Percentiles rank a stretch among this genome's conserved stretches.
Evolutionary conservation across 1,140 invertebrate genomes (phyloP).

Genomic region (Sycophaga agraensis): DNA sequence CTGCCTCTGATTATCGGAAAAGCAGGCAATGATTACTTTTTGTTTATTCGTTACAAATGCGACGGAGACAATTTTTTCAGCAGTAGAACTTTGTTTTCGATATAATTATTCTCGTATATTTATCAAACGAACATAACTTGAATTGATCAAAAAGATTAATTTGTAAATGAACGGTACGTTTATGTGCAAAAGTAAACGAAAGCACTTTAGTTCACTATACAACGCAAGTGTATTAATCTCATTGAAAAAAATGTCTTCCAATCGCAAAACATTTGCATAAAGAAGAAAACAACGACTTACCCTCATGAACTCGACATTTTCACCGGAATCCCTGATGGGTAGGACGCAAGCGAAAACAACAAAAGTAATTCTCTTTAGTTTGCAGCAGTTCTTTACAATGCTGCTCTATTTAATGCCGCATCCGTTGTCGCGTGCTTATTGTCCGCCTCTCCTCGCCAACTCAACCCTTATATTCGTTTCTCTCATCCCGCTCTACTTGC

Average conservation of each 20-base stretch:
- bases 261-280: no score
- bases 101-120: no score
- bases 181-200: no score
- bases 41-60: no score
- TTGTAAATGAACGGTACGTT: no score
- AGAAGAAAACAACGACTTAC: slow-evolving; percentile 34
- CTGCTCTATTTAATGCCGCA: slow-evolving; percentile 28
- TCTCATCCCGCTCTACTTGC: slow-evolving; percentile 32
- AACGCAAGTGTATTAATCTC: no score
- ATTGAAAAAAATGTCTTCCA: no score
- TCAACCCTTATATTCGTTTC: slow-evolving; percentile 28
- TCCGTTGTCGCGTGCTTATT: slow-evolving; percentile 31
- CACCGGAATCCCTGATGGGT: slow-evolving; percentile 52
- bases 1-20: slow-evolving; percentile 69
- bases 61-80: slow-evolving; percentile 3
- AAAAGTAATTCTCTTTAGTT: slow-evolving; percentile 50
- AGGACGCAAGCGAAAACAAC: slow-evolving; percentile 44
- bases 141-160: no score
- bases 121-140: no score
- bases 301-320: slow-evolving; percentile 56
- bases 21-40: no score
- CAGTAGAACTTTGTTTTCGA: no score
- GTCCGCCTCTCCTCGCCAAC: slow-evolving; percentile 36
- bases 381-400: slow-evolving; percentile 30
- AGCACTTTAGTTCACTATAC: no score